Base-by-base conservation (phyloP, 2,888 invertebrate species). In the Synergus itoensis region DNA sequence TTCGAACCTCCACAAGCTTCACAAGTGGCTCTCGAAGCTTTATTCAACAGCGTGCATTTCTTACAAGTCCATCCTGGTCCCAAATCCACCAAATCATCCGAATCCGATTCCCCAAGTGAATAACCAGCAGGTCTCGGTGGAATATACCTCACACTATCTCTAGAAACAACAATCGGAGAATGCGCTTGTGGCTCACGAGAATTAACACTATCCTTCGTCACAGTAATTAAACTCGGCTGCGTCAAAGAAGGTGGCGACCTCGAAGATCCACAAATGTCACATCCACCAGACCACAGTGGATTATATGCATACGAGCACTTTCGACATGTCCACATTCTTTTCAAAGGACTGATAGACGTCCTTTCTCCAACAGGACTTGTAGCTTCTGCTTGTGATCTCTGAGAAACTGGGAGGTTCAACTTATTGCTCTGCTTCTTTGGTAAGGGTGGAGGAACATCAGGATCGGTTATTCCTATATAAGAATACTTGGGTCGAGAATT, bases 231-330 rank as follows among this genome's bases (percentile, higher is more conserved):
- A 88, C 93, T 96, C 80, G 93, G 95, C 92, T 96, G 95, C 53
- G 94, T 94, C 76, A 94, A 89, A 41, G 94, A 94, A 5, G 95
- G 94, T 40, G 94, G 94, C 80, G 94, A 94, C 81, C 94, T 93
- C 78, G 94, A 93, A 81, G 95, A 95, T 87, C 95, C 95, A 90
- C 98, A 98, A 86, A 97, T 96, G 92, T 97, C 97, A 92, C 98
- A 98, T 86, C 94, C 94, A 73, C 95, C 95, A 83, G 95, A 95
- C 95, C 96, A 96, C 90, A 96, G 94, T 83, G 96, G 96, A 93
- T 98, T 97, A 92, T 97, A 97, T 82, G 97, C 96, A 93, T 96
- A 98, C 91, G 97, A 97, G 92, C 98, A 98, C 92, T 96, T 96
- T 80, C 94, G 94, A 93, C 98, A 98, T 84, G 96, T 97, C 98